Base-by-base conservation (phyloP, 1,140 invertebrate species). In the Cataglyphis hispanica region DNA sequence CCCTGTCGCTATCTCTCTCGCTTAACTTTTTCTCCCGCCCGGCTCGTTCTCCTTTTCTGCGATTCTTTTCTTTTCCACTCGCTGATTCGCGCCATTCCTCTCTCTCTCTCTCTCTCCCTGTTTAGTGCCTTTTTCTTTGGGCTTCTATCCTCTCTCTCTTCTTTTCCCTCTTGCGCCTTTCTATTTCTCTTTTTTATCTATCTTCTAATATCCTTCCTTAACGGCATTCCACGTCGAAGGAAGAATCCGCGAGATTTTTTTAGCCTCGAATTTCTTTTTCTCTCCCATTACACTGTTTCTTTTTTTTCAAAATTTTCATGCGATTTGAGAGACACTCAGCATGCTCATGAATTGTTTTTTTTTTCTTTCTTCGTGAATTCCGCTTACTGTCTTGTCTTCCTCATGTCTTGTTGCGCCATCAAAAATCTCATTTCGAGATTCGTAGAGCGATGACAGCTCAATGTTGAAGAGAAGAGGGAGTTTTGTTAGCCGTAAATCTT, bases 121-220 rank as follows among this genome's bases (percentile, higher is more conserved):
- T 58, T 37, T 53, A 27, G 66, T 58, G 66, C 76, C 81, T 53
- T 60, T 60, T 64, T 43, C 64, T 60, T 22, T 50, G 80, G 53
- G 58, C 74, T 87, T 75, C 86, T 86, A 77, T 37, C 74, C 74
- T 6, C 75, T 34, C 43, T 67, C 43, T 63, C 22, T 4, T 72
- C 75, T 61, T 69, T 69, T 75, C 67, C 72, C 25, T 67, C 25
- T 67, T 76, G 43, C 61, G 61, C 53, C 56, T 75, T 85, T 70
- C 53, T 13, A 27, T 75, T 34, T 25, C 40, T 6, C 56, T 50
- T 84, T 88, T 61, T 46, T 67, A 61, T 74, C 67, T 72, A 34
- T 40, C 66, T 46, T 31, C 67, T 74, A 70, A 81, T 87, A 80
- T 83, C 74, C 66, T 84, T 74, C 83, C 81, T 91, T 88, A 88